Conservation (phyloP, 2,888 invertebrate species). For the Neocrepidodera transversa region DNA sequence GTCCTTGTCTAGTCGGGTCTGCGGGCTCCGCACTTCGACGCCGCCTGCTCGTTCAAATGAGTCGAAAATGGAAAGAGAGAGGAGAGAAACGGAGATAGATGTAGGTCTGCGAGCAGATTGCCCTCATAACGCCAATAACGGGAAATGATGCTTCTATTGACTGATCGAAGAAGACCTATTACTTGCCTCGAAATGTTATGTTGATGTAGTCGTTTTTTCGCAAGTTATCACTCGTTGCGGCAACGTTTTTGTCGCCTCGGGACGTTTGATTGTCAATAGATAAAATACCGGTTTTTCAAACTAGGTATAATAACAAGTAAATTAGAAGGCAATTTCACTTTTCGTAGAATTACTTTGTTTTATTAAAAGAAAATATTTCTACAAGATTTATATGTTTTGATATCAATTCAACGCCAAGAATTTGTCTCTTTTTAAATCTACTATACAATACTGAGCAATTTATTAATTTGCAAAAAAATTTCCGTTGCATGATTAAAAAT, state of each 20-base stretch:
- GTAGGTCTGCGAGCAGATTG: constrained; percentile 19
- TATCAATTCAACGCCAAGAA: too few relatives aligned
- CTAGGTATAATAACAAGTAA: background rate
- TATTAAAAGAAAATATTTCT: background rate
- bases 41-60: constrained; percentile 25
- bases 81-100: constrained; percentile 7
- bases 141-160: constrained; percentile 9
- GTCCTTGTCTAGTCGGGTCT: constrained; percentile 25
- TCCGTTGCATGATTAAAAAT: too few relatives aligned
- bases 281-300: background rate
- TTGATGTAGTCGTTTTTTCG: constrained; percentile 11
- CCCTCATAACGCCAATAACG: constrained; percentile 21
- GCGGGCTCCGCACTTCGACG: constrained; percentile 16
- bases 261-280: background rate
- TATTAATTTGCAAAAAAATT: too few relatives aligned
- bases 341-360: background rate
- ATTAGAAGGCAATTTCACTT: constrained; percentile 41
- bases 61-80: constrained; percentile 12
- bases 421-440: too few relatives aligned
- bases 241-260: background rate
- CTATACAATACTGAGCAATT: too few relatives aligned
- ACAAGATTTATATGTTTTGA: too few relatives aligned
- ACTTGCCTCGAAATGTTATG: background rate
- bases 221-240: constrained; percentile 8
- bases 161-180: constrained; percentile 4